Conservation (phyloP, 2,797 vertebrate genomes). For the Falco cherrug region DNA sequence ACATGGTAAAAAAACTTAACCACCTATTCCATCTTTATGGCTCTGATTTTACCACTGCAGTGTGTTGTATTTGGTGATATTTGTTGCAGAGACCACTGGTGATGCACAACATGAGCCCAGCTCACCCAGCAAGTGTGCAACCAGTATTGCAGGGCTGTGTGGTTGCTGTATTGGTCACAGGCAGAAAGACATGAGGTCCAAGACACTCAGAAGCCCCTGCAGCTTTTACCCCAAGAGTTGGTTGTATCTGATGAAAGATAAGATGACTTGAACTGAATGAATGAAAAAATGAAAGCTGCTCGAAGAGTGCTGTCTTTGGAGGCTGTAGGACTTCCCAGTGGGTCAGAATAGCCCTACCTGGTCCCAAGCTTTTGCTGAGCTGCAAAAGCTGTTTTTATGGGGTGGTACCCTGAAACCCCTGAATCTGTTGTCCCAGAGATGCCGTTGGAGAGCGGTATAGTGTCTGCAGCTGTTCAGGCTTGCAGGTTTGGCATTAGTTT, state of each 20-base stretch:
- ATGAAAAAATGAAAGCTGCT: not conserved
- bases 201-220: not conserved
- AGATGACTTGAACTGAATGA: not conserved
- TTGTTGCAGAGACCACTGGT: not conserved
- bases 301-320: not conserved
- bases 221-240: not conserved
- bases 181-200: not conserved
- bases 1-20: not conserved
- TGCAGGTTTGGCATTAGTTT: not conserved
- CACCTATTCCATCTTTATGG: not conserved
- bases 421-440: not conserved
- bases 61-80: not conserved
- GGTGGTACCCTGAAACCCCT: not conserved
- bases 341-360: not conserved
- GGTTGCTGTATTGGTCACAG: not conserved
- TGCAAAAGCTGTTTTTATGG: not conserved
- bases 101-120: not conserved
- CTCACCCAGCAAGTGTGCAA: not conserved
- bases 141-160: not conserved
- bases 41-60: not conserved
- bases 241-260: not conserved
- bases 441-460: rapidly evolving
- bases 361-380: not conserved
- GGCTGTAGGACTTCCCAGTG: not conserved
- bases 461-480: not conserved